A percentile compares a stretch with the other conserved stretches of the same genome.
Conservation (phyloP, 2,888 invertebrate genomes). For the Autographa gamma region DNA sequence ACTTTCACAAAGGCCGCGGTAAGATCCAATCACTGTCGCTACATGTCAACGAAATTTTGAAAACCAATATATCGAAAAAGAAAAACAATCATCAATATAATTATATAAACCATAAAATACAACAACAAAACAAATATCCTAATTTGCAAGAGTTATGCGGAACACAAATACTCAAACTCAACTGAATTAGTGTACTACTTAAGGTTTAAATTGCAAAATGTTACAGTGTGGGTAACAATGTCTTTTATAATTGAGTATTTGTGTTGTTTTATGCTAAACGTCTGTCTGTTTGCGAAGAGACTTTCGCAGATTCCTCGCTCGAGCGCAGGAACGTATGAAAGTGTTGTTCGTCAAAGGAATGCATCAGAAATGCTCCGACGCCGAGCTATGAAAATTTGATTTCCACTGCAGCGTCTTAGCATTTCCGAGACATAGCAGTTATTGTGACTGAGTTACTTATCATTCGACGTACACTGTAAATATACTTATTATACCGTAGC, state of each 20-base stretch:
- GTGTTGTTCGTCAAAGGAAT: conserved; percentile 58
- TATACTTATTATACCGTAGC: conserved; percentile 59
- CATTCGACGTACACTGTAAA: conserved; percentile 61
- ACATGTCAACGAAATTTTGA: conserved; percentile 66
- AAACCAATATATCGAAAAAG: conserved; percentile 67
- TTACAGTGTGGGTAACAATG: conserved; percentile 71
- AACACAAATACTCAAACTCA: conserved; percentile 86
- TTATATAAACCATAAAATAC: conserved; percentile 86
- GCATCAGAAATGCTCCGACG: conserved; percentile 72
- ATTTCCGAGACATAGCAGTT: conserved; percentile 67
- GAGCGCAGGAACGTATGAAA: conserved; percentile 65
- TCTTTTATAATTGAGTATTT: conserved; percentile 84
- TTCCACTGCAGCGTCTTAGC: conserved; percentile 66
- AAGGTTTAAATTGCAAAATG: conserved; percentile 66
- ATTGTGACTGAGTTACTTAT: conserved; percentile 68
- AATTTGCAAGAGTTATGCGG: conserved; percentile 69
- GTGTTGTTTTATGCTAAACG: conserved; percentile 75
- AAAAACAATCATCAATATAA: conserved; percentile 80
- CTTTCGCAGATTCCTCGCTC: conserved; percentile 63
- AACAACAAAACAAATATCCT: conserved; percentile 87
- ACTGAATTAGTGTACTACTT: conserved; percentile 63
- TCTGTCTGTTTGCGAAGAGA: conserved; percentile 45
- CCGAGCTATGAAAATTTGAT: conserved; percentile 76
- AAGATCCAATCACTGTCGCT: conserved; percentile 58
- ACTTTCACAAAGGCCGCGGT: conserved; percentile 80